Evolutionary conservation across 2,888 invertebrate species (phyloP).

Genomic region (Rambutsinella grinnellia): DNA sequence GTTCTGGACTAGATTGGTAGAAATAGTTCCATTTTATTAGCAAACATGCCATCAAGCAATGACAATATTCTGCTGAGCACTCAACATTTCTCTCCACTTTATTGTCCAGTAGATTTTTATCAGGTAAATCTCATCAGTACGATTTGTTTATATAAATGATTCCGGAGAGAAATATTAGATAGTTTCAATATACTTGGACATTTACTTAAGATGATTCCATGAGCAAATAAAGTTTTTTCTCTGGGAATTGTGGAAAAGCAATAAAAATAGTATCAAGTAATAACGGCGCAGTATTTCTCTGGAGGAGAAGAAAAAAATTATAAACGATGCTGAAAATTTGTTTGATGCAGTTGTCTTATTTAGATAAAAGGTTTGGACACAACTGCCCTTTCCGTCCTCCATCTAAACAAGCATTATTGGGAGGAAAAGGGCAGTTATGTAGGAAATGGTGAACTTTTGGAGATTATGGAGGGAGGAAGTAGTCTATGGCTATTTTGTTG

Average conservation of each 20-base stretch:
- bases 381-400: conserved; percentile 44
- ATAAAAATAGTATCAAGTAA: no score
- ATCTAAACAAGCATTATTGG: not conserved
- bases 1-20: no score
- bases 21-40: no score
- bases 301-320: no score
- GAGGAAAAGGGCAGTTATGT: not conserved
- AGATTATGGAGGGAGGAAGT: not conserved
- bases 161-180: not conserved
- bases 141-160: not conserved
- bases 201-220: not conserved
- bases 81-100: not conserved
- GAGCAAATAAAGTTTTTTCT: not conserved
- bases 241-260: no score
- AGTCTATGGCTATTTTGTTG: not conserved
- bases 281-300: no score
- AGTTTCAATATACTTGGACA: no score
- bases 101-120: not conserved
- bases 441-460: not conserved
- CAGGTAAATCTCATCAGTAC: not conserved
- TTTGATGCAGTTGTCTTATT: conserved; percentile 62
- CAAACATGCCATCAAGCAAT: no score
- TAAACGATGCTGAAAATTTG: not conserved
- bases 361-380: conserved; percentile 65
- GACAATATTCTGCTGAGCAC: not conserved